These are phyloP conservation scores for Synergus itoensis DNA, from an alignment of 2,888 invertebrate species.

Conservation along the genomic window DNA sequence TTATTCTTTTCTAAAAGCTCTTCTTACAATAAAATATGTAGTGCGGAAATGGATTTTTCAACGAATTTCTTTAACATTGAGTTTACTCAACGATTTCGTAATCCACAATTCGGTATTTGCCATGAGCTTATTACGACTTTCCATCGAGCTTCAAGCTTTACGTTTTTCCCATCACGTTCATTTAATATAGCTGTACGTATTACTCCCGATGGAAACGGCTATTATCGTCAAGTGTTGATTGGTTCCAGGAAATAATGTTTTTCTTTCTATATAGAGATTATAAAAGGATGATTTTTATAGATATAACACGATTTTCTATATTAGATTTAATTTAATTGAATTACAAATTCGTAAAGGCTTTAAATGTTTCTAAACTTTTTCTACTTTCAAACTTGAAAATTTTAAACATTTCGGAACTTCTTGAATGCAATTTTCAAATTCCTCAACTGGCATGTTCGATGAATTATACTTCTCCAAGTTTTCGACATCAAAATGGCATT, in stretches of 20 bases:
- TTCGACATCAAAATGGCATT: constrained; percentile 1
- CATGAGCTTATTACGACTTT: constrained; percentile 3
- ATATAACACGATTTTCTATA: not conserved
- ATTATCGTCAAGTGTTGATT: constrained; percentile 36
- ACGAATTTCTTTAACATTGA: not conserved
- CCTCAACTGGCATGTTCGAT: not conserved
- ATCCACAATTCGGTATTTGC: not conserved
- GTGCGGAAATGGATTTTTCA: not conserved
- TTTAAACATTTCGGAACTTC: constrained; percentile 22
- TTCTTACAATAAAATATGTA: not conserved
- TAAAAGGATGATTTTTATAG: not conserved
- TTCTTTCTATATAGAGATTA: not conserved
- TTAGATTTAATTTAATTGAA: not conserved
- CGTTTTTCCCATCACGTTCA: not conserved
- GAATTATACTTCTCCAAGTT: not conserved
- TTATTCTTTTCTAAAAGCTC: not conserved
- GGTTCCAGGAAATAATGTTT: constrained; percentile 31
- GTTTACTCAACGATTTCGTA: constrained; percentile 6
- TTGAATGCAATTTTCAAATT: not conserved
- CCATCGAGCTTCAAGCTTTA: constrained; percentile 1
- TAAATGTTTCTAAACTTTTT: too few relatives aligned
- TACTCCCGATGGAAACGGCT: constrained; percentile 12
- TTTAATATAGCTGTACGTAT: constrained; percentile 20
- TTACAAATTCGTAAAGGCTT: not conserved
- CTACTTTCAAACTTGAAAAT: too few relatives aligned